Evolutionary conservation across 2,113 vertebrate genomes (phyloP), one percentile per base, ranked within the genome.

Genomic region (Paramormyrops kingsleyae): DNA sequence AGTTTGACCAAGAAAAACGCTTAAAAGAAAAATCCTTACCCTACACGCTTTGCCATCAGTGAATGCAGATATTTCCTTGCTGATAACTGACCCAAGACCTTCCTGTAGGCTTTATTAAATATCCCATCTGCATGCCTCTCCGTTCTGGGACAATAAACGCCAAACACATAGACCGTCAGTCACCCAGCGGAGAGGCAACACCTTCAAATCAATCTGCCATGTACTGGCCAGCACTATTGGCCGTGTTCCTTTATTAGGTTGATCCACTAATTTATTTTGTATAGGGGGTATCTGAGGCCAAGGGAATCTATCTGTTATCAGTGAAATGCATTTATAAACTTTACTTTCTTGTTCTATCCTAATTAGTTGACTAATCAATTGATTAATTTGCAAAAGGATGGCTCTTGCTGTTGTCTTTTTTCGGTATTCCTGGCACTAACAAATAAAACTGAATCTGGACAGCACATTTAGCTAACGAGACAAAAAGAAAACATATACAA

Each of bases 31-130:
- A 91, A 91, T 91, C 95, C 96, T 99, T 98, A 99, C 98, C 98
- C 97, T 94, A 97, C 94, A 93, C 97, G 95, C 90, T 97, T 97
- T 95, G 97, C 96, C 97, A 97, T 96, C 93, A 98, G 95, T 90
- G 97, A 96, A 94, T 98, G 97, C 92, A 99, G 97, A 93, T 98
- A 98, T 96, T 98, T 98, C 94, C 97, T 96, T 92, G 97, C 97
- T 89, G 97, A 98, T 93, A 98, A 94, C 94, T 98, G 97, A 92
- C 97, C 97, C 95, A 98, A 95, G 93, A 97, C 96, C 95, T 97
- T 97, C 94, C 97, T 97, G 95, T 99, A 99, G 95, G 97, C 97
- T 97, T 98, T 97, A 96, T 97, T 97, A 96, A 99, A 98, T 94
- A 98, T 96, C 93, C 96, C 97, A 93, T 97, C 97, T 94, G 97